Base-by-base conservation (phyloP, 2,113 vertebrate genomes). In the Synodontis membranacea region DNA sequence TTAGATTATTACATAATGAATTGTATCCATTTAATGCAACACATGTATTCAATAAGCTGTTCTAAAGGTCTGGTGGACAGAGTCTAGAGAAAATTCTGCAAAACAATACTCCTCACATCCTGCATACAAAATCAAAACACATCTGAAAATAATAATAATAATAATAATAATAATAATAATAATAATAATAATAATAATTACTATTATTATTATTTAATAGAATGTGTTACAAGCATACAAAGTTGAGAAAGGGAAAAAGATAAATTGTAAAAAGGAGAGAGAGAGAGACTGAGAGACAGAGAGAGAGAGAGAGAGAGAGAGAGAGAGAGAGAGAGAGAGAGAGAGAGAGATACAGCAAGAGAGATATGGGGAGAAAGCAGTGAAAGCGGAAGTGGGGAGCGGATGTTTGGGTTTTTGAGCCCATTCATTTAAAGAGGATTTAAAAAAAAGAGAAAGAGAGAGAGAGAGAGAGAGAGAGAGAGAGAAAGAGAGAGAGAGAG, bases 371-470 rank as follows among this genome's bases (percentile, higher is more conserved):
- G 93, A 82, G 87, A 93, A 91, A 94, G 92, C 92, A 92, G 91
- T 94, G 93, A 94, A 94, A 91, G 93, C 94, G 95, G 94, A 95
- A 95, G 92, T 94, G 83, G 86, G 82, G 89, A 95, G 90, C 92
- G 95, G 94, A 95, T 95, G 95, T 95, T 95, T 95, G 94, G 94
- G 92, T 94, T 95, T 94, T 94, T 92, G 89, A 92, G 87, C 92
- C 89, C 93, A 95, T 95, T 95, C 94, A 95, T 94, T 94, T 94
- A 94, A 94, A 93, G 85, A 90, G 80, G 90, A 87, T 19, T 78
- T 74, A 86, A 87, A 81, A 86, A 84, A 91, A 70, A 85, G 42
- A 86, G 72, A 89, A 68, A 42, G 74, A 11, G 1, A 25, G 39
- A 19, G 42, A 46, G 39, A 31, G 75, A 89, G 58, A 92, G 68